Conservation (phyloP, 2,888 invertebrate genomes). For the Autographa pulchrina region DNA sequence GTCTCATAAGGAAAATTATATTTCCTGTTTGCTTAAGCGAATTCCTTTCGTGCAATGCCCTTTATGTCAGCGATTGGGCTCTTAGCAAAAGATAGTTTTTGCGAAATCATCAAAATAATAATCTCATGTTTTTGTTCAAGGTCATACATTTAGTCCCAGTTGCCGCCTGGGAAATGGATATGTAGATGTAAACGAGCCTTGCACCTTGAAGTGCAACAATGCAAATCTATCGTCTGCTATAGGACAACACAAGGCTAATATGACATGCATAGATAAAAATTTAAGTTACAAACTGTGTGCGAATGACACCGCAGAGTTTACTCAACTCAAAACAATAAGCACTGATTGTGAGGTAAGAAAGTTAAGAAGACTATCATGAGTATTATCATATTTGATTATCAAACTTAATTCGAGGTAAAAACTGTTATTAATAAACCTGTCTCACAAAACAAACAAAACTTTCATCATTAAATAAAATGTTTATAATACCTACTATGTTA, state of each 20-base stretch:
- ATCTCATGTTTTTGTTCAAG: slow-evolving; percentile 60
- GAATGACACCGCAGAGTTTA: slow-evolving; percentile 53
- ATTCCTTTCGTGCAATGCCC: not conserved
- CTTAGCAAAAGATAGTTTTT: not conserved
- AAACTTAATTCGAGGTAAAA: too few species aligned
- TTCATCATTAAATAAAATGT: too few species aligned
- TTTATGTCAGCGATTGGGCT: not conserved
- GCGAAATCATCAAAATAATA: not conserved
- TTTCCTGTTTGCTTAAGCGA: slow-evolving; percentile 22
- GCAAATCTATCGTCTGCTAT: slow-evolving; percentile 62
- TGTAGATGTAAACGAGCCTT: slow-evolving; percentile 78
- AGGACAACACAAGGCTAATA: slow-evolving; percentile 65
- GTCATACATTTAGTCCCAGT: slow-evolving; percentile 67
- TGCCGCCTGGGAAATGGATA: slow-evolving; percentile 73
- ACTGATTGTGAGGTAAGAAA: slow-evolving; percentile 68
- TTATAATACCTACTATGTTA: too few species aligned
- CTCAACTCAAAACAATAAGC: slow-evolving; percentile 47
- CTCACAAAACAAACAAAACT: too few species aligned
- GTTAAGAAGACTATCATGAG: not conserved
- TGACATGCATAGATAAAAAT: slow-evolving; percentile 76
- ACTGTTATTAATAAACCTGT: too few species aligned
- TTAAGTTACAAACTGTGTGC: slow-evolving; percentile 72
- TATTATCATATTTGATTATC: not conserved
- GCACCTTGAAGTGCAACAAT: slow-evolving; percentile 72
- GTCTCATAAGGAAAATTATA: not conserved